A percentile compares a stretch with the other conserved stretches of the same genome.
These are phyloP conservation scores for Cyanoramphus novaezelandiae DNA, from an alignment of 2,113 vertebrate species.

Conservation along the genomic window DNA sequence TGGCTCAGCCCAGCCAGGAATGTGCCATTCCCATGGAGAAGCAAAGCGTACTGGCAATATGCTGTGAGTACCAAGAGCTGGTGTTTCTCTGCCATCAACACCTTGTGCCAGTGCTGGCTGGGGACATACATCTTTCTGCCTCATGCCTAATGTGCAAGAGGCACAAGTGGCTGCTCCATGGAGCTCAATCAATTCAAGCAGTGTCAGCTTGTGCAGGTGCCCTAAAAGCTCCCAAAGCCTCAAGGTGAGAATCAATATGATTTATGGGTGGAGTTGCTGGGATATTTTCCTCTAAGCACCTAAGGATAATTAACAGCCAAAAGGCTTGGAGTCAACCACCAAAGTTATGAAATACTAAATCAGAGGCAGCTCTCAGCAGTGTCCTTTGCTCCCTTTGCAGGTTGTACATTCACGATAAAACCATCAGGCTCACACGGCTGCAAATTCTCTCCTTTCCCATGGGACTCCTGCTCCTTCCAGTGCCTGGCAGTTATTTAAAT, in stretches of 20 bases:
- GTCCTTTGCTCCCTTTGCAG: not conserved
- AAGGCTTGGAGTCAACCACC: not conserved
- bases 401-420: not conserved
- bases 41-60: accelerated
- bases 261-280: not conserved
- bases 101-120: not conserved
- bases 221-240: conserved; percentile 24
- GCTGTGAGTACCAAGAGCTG: not conserved
- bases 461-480: not conserved
- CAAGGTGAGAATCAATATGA: conserved; percentile 47
- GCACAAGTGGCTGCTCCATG: not conserved
- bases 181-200: conserved; percentile 6
- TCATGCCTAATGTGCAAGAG: not conserved
- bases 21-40: not conserved
- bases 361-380: conserved; percentile 23
- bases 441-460: conserved; percentile 1
- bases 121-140: not conserved
- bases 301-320: conserved; percentile 51
- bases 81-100: not conserved
- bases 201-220: not conserved
- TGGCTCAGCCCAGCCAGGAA: not conserved
- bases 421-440: accelerated
- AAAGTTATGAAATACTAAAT: conserved; percentile 52
- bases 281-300: conserved; percentile 29
- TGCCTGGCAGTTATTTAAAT: conserved; percentile 30